Base-by-base conservation (phyloP, 2,113 vertebrate genomes). In the Thalassarche chlororhynchos region DNA sequence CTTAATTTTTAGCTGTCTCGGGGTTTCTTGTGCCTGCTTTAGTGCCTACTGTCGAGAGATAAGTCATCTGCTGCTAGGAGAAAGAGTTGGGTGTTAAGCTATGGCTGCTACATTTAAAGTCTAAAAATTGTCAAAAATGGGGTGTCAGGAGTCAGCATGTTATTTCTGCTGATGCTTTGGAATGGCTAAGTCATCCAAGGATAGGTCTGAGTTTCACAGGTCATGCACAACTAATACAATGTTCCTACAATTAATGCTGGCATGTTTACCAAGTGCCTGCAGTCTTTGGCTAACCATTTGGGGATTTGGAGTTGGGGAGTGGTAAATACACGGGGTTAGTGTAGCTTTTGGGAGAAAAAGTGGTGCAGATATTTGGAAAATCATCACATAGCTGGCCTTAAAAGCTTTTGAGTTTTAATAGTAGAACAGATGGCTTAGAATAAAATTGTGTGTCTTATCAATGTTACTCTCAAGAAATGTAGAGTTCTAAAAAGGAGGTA, bases 31-130 rank as follows among this genome's bases (percentile, higher is more conserved):
- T 7, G 32, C 17, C 2, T 9, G 14, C 32, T 44, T 65, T 7
- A 28, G n/a, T 10, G 3, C 7, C 9, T 25, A 0, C 4, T 86
- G 11, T 21, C 25, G 9, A 52, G 31, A 31, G 20, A 5, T 8
- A 55, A 76, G 20, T 55, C 6, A 0, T 49, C 9, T 2, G 5
- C 17, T 61, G 26, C 12, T 47, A 12, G n/a, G n/a, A 60, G 40
- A 14, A 60, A 4, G 58, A 79, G 13, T 49, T n/a, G 10, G 3
- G 9, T 32, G 13, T 58, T 74, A 42, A 42, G 13, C 9, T 4
- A 0, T 36, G 7, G n/a, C 8, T 47, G 51, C 15, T 23, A 5
- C 11, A 0, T 18, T 54, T 64, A 2, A 55, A 78, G 12, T 28
- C 25, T 64, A 25, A 74, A 61, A 82, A 1, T 10, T 68, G 32